Evolutionary conservation across 2,888 invertebrate genomes (phyloP), one percentile per base, ranked within the genome.

Genomic region (Temnothorax unifasciatus): DNA sequence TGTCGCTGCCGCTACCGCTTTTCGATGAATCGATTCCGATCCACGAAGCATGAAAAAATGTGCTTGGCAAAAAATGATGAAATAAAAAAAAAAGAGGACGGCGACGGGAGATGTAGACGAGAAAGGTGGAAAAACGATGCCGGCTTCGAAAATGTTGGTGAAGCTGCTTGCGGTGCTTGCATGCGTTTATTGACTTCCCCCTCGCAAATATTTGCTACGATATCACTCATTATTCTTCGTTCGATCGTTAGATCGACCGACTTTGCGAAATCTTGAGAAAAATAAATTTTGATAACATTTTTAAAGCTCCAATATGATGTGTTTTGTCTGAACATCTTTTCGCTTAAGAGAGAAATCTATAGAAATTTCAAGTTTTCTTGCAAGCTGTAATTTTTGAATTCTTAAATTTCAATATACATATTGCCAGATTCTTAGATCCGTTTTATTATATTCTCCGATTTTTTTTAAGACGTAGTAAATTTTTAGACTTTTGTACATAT

Each of bases 1-100:
- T 25, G 66, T 52, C 76, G 73, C 44, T 44, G 11, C 41, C 79
- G 59, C 47, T 13, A 61, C 59, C 59, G 38, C 47, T 85, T 82
- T 83, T 81, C 38, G 85, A 82, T 63, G 76, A 85, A 77, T 86
- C 82, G 84, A 82, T 84, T 83, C 73, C 73, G 66, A 88, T 85
- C 66, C 83, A 79, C 69, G 85, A 68, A 79, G 75, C 82, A 76
- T 76, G 84, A 79, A 85, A 88, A 86, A 81, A 84, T 81, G 68
- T 68, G 59, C 79, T 54, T 64, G 73, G 47, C 11, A 71, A 83
- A 79, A 84, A 63, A 44, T 25, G 34, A 59, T 74, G 25, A 75
- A 79, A 81, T 81, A 57, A 83, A 75, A 81, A 69, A 63, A 64
- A 68, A 21, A 59, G 29, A 21, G 44, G 13, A 63, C 13, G 73